These are phyloP conservation scores for Phodopus roborovskii DNA, from an alignment of 2,113 vertebrate species.

Conservation along the genomic window DNA sequence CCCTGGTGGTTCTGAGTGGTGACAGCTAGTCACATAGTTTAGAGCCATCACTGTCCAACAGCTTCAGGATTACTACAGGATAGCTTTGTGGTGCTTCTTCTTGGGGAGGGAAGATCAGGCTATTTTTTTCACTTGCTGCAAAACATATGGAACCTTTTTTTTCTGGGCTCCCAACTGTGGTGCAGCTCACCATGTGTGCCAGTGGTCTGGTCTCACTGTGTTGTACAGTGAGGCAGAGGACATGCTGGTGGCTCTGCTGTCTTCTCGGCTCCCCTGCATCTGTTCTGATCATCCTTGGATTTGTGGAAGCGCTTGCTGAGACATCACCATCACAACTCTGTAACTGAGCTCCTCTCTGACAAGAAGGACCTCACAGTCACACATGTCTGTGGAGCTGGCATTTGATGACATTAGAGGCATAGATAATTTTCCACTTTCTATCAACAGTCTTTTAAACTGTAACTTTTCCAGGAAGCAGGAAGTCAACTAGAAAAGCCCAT, in stretches of 20 bases:
- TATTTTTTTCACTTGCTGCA: neutral
- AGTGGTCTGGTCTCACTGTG: neutral
- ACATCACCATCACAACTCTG: neutral
- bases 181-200: fast-evolving
- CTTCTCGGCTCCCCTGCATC: neutral
- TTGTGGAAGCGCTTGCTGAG: neutral
- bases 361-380: neutral
- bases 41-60: neutral
- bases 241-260: neutral
- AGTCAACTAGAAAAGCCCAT: neutral
- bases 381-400: neutral
- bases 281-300: neutral
- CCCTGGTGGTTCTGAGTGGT: no score
- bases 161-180: neutral
- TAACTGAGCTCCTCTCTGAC: neutral
- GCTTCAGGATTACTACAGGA: neutral
- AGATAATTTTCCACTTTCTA: neutral
- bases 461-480: conserved; percentile 1
- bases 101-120: neutral
- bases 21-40: neutral
- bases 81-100: neutral
- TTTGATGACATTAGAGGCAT: neutral
- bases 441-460: conserved; percentile 1
- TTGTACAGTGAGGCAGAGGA: fast-evolving
- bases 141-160: neutral